Evolutionary conservation across 2,113 vertebrate species (phyloP).

Genomic region (Erpornis zantholeuca): DNA sequence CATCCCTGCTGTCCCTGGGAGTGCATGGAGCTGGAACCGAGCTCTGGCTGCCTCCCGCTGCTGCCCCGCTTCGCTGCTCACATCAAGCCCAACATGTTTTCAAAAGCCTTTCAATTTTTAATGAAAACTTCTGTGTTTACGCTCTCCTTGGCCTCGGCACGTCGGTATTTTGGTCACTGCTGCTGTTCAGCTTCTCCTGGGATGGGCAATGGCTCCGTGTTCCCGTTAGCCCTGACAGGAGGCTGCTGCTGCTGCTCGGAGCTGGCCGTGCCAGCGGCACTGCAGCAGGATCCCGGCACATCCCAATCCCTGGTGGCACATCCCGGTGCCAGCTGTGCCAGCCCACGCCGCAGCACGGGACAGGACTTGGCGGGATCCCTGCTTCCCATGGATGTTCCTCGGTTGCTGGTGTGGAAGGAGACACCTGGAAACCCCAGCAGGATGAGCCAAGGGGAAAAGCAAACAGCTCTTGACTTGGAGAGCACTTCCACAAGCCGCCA

Average conservation of each 20-base stretch:
- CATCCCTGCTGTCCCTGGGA: background rate
- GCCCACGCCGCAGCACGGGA: background rate
- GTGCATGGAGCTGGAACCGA: background rate
- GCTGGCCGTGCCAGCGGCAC: background rate
- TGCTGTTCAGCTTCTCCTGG: background rate
- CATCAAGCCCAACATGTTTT: background rate
- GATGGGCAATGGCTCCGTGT: fast-evolving
- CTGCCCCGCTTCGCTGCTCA: background rate
- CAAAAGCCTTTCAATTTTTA: background rate
- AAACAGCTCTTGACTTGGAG: background rate
- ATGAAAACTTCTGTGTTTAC: background rate
- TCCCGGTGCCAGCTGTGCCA: background rate
- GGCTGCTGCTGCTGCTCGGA: fast-evolving
- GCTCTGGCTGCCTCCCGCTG: background rate
- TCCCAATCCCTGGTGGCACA: background rate
- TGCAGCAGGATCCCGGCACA: background rate
- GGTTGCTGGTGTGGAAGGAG: background rate
- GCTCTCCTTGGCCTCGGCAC: fast-evolving
- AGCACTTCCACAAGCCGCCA: background rate
- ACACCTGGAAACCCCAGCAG: background rate
- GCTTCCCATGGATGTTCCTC: background rate
- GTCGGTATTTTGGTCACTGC: fast-evolving
- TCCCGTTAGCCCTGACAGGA: fast-evolving
- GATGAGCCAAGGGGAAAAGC: background rate
- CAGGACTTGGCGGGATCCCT: background rate